These are phyloP conservation scores for Oryzias celebensis DNA, from an alignment of 2,113 vertebrate genomes.

Conservation along the genomic window DNA sequence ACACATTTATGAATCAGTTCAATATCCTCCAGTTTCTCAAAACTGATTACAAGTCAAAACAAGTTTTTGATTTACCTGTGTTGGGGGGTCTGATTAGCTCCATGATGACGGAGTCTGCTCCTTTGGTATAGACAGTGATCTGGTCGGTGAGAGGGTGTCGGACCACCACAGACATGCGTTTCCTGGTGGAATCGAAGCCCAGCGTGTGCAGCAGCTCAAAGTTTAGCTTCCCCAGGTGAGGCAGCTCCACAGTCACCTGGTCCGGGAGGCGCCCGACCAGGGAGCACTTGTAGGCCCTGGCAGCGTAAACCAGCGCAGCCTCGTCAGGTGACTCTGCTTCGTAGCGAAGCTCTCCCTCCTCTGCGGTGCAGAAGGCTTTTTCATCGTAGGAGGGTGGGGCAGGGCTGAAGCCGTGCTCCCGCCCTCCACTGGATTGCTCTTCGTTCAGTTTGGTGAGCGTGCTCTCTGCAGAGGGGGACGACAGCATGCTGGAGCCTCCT, in stretches of 20 bases:
- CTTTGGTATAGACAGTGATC: slow-evolving; percentile 96
- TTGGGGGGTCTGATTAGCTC: slow-evolving; percentile 85
- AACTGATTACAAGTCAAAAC: not conserved
- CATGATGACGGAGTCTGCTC: slow-evolving; percentile 94
- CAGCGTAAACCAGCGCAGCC: slow-evolving; percentile 93
- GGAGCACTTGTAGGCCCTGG: slow-evolving; percentile 88
- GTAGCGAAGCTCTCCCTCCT: slow-evolving; percentile 85
- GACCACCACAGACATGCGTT: slow-evolving; percentile 97
- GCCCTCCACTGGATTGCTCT: slow-evolving; percentile 47
- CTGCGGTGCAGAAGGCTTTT: slow-evolving; percentile 19
- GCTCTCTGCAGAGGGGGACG: slow-evolving; percentile 80
- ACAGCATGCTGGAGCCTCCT: slow-evolving; percentile 75
- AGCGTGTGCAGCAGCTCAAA: slow-evolving; percentile 95
- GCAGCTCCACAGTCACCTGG: slow-evolving; percentile 91
- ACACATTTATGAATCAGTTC: too few relatives aligned
- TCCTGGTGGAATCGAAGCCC: slow-evolving; percentile 91
- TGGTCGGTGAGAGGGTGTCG: slow-evolving; percentile 91
- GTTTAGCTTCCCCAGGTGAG: slow-evolving; percentile 88
- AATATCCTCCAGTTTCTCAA: not conserved
- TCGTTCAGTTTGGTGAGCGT: slow-evolving; percentile 85
- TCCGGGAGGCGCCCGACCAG: slow-evolving; percentile 89
- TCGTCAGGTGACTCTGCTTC: slow-evolving; percentile 96
- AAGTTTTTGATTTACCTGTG: slow-evolving; percentile 59
- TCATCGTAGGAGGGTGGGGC: slow-evolving; percentile 35
- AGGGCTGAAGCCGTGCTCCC: slow-evolving; percentile 72